These are phyloP conservation scores for crab-eating macaque (Macaca fascicularis) DNA, from an alignment of 2,113 vertebrate species.

Conservation along the genomic window T2T-MFA8v1.1 NC_088389.1:10966001-10966500, in stretches of 20 bases:
- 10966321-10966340: background rate
- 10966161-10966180: background rate
- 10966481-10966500: background rate
- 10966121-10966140: fast-evolving
- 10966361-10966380: background rate
- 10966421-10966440: fast-evolving
- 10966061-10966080: background rate
- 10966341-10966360: background rate
- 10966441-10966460: fast-evolving
- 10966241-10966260: fast-evolving
- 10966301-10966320: background rate
- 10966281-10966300: background rate
- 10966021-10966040: too few relatives aligned
- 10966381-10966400: fast-evolving
- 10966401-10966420: background rate
- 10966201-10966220: fast-evolving
- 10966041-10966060: fast-evolving
- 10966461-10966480: background rate
- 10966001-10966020: fast-evolving
- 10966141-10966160: background rate
- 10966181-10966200: background rate
- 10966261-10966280: background rate
- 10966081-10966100: background rate
- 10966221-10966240: fast-evolving
- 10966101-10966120: background rate